Evolutionary conservation across 1,140 invertebrate genomes (phyloP), one percentile per base, ranked within the genome.

Genomic region (Ruditapes philippinarum): DNA sequence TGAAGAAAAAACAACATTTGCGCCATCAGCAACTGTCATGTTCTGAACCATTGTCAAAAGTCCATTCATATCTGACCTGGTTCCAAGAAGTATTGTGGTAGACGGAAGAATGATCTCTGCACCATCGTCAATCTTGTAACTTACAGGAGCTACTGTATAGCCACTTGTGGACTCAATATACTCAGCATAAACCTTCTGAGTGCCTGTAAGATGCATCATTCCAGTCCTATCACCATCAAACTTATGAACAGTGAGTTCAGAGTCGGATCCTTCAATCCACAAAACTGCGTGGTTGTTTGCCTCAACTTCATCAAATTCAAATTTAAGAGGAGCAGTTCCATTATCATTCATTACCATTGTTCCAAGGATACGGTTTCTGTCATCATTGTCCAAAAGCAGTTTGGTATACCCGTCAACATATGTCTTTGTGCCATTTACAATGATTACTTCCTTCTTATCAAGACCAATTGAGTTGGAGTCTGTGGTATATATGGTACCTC

Each of bases 131-230:
- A 93, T 90, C 49, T 85, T 89, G 78, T 93, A 94, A 68, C 93
- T 94, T 60, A 94, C 93, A 31, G 93, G 93, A n/a, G 93, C 93
- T 17, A 94, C 92, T 25, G 93, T 93, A 74, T 93, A 94, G 14
- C 93, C 93, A 54, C 91, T 91, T 51, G 90, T 92, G 9, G 93
- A 94, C 42, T 91, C 91, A 28, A 92, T 88, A 85, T 93, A 93
- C 73, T 94, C 93, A 11, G 92, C 89, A 83, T 86, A 91, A 19
- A 94, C 83, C 57, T 86, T 91, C 83, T 94, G 93, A n/a, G 79
- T 74, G 38, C 25, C 25, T 19, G 62, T 60, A 19, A 94, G 51
- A 90, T 93, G 91, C 90, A 94, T 90, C 40, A 92, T 51, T 1
- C 93, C 93, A 19, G 93, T 94, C 82, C 91, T 91, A 76, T 94